These are phyloP conservation scores for Sceliomorpha sp. DNA, from an alignment of 2,888 invertebrate species.

Conservation along the genomic window DNA sequence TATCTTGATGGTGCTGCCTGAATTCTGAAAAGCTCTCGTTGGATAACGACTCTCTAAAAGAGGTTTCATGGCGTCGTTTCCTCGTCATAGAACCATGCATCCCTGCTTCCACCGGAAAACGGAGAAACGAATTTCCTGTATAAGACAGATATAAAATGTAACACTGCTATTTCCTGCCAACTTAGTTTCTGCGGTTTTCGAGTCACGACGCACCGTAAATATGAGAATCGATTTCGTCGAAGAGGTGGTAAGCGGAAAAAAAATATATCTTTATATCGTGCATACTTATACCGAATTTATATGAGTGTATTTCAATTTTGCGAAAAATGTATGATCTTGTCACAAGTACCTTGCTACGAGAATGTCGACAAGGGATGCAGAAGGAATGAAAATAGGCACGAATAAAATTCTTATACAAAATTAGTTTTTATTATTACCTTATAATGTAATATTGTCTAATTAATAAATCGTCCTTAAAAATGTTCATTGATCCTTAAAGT, in stretches of 20 bases:
- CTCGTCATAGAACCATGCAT: slow-evolving; percentile 58
- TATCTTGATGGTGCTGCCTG: slow-evolving; percentile 40
- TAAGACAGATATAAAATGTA: slow-evolving; percentile 53
- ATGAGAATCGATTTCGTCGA: slow-evolving; percentile 27
- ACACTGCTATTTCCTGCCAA: slow-evolving; percentile 36
- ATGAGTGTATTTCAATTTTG: slow-evolving; percentile 21
- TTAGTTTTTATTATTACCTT: no score
- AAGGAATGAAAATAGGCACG: no score
- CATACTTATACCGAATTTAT: slow-evolving; percentile 12
- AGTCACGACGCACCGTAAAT: slow-evolving; percentile 40
- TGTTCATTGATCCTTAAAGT: no score
- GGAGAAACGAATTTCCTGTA: slow-evolving; percentile 65
- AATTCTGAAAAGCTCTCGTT: slow-evolving; percentile 64
- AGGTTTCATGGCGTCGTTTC: slow-evolving; percentile 64
- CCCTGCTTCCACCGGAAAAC: slow-evolving; percentile 63
- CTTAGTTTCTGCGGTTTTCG: slow-evolving; percentile 46
- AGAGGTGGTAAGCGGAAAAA: neutral
- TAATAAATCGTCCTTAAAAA: no score
- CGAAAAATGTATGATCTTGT: neutral
- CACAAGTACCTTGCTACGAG: no score
- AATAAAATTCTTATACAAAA: no score
- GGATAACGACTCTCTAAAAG: slow-evolving; percentile 71
- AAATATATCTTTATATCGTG: slow-evolving; percentile 26
- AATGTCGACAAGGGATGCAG: no score
- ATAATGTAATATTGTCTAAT: no score